These are phyloP conservation scores for Cercopithecus mitis DNA, from an alignment of 2,797 vertebrate genomes.

Conservation along the genomic window DNA sequence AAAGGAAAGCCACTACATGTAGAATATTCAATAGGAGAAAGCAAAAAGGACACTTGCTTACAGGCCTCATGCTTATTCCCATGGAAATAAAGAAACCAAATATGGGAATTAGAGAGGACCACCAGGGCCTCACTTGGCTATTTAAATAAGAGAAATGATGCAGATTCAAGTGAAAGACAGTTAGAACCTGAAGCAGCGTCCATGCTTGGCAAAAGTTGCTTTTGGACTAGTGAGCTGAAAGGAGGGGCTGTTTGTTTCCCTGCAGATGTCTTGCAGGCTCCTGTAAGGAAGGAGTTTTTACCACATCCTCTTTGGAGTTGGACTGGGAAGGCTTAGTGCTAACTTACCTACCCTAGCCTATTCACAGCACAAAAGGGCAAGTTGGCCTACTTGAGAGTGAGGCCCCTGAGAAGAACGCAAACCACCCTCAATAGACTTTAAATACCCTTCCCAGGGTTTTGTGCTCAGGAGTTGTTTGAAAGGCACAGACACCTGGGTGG, in stretches of 20 bases:
- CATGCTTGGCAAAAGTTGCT: slow-evolving; percentile 19
- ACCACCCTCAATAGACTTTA: background rate
- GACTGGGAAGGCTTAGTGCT: background rate
- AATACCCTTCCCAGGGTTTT: background rate
- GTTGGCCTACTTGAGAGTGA: background rate
- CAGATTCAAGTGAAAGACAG: slow-evolving; percentile 37
- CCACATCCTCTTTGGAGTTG: background rate
- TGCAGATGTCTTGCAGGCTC: slow-evolving; percentile 19
- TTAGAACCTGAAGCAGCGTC: background rate
- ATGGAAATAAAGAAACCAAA: slow-evolving; percentile 51
- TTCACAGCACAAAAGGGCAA: background rate
- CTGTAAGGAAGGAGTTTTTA: background rate
- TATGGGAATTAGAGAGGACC: background rate
- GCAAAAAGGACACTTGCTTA: background rate
- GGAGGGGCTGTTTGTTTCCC: background rate
- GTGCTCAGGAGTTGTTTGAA: slow-evolving; percentile 1
- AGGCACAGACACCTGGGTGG: background rate
- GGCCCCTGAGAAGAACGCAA: background rate
- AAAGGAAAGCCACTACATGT: slow-evolving; percentile 37
- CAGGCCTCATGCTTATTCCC: slow-evolving; percentile 24
- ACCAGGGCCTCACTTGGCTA: background rate
- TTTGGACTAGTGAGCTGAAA: slow-evolving; percentile 31
- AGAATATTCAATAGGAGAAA: slow-evolving; percentile 40
- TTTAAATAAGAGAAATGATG: slow-evolving; percentile 39
- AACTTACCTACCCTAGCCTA: background rate